Evolutionary conservation across 2,888 invertebrate species (phyloP), one percentile per base, ranked within the genome.

Genomic region (Dicyrtoma fusca): DNA sequence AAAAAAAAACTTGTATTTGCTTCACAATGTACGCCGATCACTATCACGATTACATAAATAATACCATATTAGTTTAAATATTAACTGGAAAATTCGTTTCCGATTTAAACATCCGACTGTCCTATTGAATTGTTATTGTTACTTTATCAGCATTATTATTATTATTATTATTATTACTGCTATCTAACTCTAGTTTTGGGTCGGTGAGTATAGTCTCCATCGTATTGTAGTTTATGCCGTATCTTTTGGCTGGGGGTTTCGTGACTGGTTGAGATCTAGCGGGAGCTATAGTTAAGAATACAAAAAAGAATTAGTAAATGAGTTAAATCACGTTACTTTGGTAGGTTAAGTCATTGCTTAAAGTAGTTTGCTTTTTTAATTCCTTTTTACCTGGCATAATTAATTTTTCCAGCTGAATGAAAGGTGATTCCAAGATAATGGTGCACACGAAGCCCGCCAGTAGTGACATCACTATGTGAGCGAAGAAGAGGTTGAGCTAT

Each of bases 391-490:
- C 69, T 51, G 44, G 63, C 17, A 76, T 23, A 2, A 75, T 26
- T 25, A 79, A 44, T 55, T 76, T 76, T 14, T 74, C 75, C 13
- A 79, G 45, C 45, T 77, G 75, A 51, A 75, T 73, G 34, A 75
- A 77, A 0, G 79, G 79, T 13, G 74, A 71, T 53, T 75, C 79
- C 21, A 79, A 65, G 10, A 71, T 13, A 13, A 79, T 55, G 0
- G 75, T 75, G 25, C 74, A 75, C 17, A 76, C 19, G 17, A 77
- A 53, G 0, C 75, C 77, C 6, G 76, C 61, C 4, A 73, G 4
- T n/a, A 72, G 76, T 4, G 76, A 75, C 72, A 75, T 74, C 13
- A 77, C 69, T 45, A 77, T 63, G 59, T 79, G 76, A 11, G 75
- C 72, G 64, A 79, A 75, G 53, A 63, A 76, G 0, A 75, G 64